Base-by-base conservation (phyloP, 2,888 invertebrate genomes). In the Mantis religiosa region DNA sequence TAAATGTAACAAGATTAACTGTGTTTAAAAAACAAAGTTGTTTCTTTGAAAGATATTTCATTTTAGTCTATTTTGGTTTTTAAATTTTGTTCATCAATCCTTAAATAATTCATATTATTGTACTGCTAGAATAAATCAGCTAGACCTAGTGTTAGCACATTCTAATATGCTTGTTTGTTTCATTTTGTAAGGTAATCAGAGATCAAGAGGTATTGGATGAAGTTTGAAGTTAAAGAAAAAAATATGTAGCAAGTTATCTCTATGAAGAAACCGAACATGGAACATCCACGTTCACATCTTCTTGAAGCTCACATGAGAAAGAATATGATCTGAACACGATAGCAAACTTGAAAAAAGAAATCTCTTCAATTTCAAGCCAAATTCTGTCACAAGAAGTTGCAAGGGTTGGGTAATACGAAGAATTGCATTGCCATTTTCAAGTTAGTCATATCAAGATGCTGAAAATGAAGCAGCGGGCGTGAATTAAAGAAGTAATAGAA, bases 121-220 rank as follows among this genome's bases (percentile, higher is more conserved):
- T 89, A 89, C 41, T 82, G 41, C n/a, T 88, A 89, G 86, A 89
- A 89, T 87, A 87, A 89, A 89, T 83, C 34, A 88, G 82, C 84
- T 28, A 84, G 30, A 87, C 54, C 88, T 90, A 87, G 83, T 89
- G 87, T 88, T 84, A 89, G 85, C 89, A 89, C 94, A 94, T 94
- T 94, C 95, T 95, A 95, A 95, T 95, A 93, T 94, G 87, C 94
- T 94, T 95, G 95, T 96, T 96, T 96, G 95, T 96, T 96, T 96
- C 95, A 90, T 90, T 91, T 96, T 96, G 95, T 95, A 96, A 96
- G 96, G 96, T 96, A 96, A 96, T 87, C 82, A 87, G 54, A 71
- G 54, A 96, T 96, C 96, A 96, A 96, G 96, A 96, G 95, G 95
- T 96, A 95, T 96, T 95, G 96, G 96, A 96, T 96, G 96, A 96